phyloP scores from a whole-genome alignment of 2,113 vertebrate species.

The Mormyrus iriodes region DNA sequence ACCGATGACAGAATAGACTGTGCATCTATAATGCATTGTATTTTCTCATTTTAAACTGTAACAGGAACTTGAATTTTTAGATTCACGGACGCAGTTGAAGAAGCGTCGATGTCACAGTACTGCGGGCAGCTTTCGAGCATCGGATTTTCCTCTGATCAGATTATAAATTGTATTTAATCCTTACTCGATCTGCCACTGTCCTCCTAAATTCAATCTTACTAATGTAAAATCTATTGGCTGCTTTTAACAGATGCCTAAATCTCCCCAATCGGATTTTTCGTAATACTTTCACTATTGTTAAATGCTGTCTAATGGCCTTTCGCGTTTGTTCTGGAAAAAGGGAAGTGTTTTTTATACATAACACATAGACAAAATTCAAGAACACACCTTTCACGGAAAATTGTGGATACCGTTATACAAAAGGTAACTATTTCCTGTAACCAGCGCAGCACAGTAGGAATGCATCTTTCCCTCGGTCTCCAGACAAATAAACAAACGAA shows the following conservation, averaged over 20 bases:
- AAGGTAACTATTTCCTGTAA: not conserved
- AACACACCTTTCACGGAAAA: not conserved
- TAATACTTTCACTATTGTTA: conserved; percentile 64
- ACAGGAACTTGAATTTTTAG: not conserved
- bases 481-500: not conserved
- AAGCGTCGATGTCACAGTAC: conserved; percentile 2
- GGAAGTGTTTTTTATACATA: not conserved
- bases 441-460: not conserved
- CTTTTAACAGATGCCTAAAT: conserved; percentile 63
- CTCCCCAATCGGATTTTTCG: conserved; percentile 50
- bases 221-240: conserved; percentile 64
- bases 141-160: conserved; percentile 56
- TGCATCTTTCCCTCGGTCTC: no score
- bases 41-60: not conserved
- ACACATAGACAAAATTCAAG: not conserved
- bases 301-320: conserved; percentile 54
- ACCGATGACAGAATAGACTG: not conserved
- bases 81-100: not conserved
- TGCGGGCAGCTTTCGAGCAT: conserved; percentile 28
- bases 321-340: conserved; percentile 34
- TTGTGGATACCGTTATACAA: not conserved
- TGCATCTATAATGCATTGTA: conserved; percentile 10
- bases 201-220: conserved; percentile 54
- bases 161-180: conserved; percentile 64
- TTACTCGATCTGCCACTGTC: conserved; percentile 41